Conservation (phyloP, 2,888 invertebrate species). For the Branchinecta sandiegonensis region DNA sequence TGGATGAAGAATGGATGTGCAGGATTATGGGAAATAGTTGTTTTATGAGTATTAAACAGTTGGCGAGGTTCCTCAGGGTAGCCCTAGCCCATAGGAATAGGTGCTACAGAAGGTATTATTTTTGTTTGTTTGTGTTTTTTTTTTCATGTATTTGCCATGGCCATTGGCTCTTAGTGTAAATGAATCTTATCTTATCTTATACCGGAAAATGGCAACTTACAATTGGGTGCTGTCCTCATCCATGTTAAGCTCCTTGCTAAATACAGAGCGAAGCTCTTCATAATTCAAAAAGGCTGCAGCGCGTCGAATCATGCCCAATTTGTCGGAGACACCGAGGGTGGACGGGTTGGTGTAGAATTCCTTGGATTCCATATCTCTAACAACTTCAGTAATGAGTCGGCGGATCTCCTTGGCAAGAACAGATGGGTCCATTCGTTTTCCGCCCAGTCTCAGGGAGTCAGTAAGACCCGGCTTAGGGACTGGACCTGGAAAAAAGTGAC, state of each 20-base stretch:
- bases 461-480: slow-evolving; percentile 3
- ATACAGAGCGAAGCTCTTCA: slow-evolving; percentile 18
- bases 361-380: slow-evolving; percentile 21
- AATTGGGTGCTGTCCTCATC: slow-evolving; percentile 9
- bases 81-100: too few species aligned
- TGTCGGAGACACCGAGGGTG: slow-evolving; percentile 20
- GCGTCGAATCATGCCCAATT: slow-evolving; percentile 21
- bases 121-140: too few species aligned
- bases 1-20: too few species aligned
- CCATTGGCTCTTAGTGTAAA: too few species aligned
- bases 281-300: slow-evolving; percentile 21
- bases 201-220: background rate
- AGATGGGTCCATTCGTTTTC: slow-evolving; percentile 15
- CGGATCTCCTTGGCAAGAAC: slow-evolving; percentile 17
- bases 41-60: too few species aligned
- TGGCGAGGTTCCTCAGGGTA: too few species aligned
- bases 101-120: too few species aligned
- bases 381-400: slow-evolving; percentile 20
- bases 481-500: background rate
- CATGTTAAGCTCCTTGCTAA: slow-evolving; percentile 13
- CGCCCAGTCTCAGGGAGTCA: background rate
- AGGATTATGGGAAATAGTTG: too few species aligned
- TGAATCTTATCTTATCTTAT: too few species aligned
- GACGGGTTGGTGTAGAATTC: slow-evolving; percentile 23
- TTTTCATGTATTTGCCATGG: too few species aligned